These are phyloP conservation scores for Enteromius radiatus DNA, from an alignment of 2,797 vertebrate species.

Conservation along the genomic window DNA sequence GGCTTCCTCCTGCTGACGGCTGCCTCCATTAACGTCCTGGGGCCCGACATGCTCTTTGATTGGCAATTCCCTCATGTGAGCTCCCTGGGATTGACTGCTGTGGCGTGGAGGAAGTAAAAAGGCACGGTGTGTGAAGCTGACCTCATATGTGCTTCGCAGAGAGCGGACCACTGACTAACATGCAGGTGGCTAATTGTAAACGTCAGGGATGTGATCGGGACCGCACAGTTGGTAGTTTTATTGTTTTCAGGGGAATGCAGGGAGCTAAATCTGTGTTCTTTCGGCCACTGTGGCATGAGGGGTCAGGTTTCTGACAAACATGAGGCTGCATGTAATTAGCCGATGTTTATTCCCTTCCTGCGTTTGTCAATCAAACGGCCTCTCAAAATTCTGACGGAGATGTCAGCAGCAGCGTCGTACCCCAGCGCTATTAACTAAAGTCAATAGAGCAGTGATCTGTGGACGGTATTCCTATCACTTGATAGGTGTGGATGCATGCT, in stretches of 20 bases:
- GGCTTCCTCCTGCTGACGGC: slow-evolving; percentile 39
- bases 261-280: slow-evolving; percentile 26
- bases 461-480: slow-evolving; percentile 77
- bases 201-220: slow-evolving; percentile 39
- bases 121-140: slow-evolving; percentile 38
- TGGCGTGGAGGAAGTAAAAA: slow-evolving; percentile 47
- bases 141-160: slow-evolving; percentile 32
- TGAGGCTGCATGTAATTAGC: slow-evolving; percentile 74
- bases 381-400: slow-evolving; percentile 74
- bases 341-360: slow-evolving; percentile 73
- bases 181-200: slow-evolving; percentile 57
- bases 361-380: slow-evolving; percentile 69
- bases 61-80: slow-evolving; percentile 62
- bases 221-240: slow-evolving; percentile 28
- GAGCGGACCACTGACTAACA: slow-evolving; percentile 22
- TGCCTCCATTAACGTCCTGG: slow-evolving; percentile 48
- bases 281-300: slow-evolving; percentile 7
- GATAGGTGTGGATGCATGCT: slow-evolving; percentile 75
- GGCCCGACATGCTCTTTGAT: slow-evolving; percentile 62
- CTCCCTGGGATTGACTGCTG: slow-evolving; percentile 34
- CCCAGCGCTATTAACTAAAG: slow-evolving; percentile 80
- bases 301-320: slow-evolving; percentile 71
- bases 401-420: slow-evolving; percentile 64
- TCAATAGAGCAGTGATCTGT: slow-evolving; percentile 82
- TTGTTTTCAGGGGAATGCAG: slow-evolving; percentile 49